Evolutionary conservation across 2,888 invertebrate species (phyloP), one percentile per base, ranked within the genome.

Genomic region (Pogonocherus hispidulus): DNA sequence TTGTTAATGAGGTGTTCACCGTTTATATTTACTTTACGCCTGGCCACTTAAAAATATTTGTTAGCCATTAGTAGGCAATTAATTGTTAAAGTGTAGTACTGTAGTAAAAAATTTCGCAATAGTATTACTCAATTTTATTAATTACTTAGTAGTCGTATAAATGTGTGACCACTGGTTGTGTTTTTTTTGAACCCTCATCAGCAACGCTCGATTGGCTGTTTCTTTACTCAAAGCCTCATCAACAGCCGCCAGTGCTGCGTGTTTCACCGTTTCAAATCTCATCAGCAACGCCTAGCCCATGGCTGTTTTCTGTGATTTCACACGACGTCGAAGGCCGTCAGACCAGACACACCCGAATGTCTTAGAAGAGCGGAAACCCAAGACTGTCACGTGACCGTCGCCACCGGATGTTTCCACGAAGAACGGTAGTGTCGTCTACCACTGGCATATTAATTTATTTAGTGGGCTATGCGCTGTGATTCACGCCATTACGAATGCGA

Each of bases 391-490:
- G 69, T 69, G 46, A 52, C 46, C 55, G 22, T 41, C 41, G 1
- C 41, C 41, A 57, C 67, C 71, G 71, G 71, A 71, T 71, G 69
- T 63, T 52, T 55, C 19, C 44, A 47, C 51, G 65, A 64, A 65
- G 44, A 66, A 65, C 69, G 69, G 69, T 69, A 67, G 69, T 60
- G 41, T 32, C 27, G 35, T 46, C 16, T 19, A n/a, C 44, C 27
- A 18, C 1, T 16, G 22, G 57, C 44, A 57, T 57, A 57, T 46
- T 57, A 57, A 57, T 55, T 41, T 8, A 41, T 47, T 57, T 55
- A 55, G 6, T 55, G 18, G 55, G 57, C 44, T 57, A 44, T 27
- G 27, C 41, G 11, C 41, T 14, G 41, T 57, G 57, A 57, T 57
- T 57, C 57, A 57, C 22, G n/a, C 27, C 32, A 35, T 54, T 35